phyloP scores from a whole-genome alignment of 2,113 vertebrate genomes.

The Caranx ignobilis region DNA sequence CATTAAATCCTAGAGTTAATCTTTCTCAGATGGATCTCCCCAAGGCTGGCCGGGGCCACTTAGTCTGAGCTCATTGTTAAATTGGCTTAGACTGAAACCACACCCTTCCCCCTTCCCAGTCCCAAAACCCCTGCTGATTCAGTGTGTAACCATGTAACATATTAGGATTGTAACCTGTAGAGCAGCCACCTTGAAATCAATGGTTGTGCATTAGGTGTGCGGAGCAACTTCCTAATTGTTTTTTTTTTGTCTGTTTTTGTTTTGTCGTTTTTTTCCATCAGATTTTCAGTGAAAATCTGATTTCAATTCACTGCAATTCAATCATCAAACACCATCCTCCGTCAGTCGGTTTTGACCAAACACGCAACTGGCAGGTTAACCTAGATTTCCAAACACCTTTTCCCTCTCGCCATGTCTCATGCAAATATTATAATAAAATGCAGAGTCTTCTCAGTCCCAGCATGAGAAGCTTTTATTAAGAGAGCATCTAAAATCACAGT shows the following conservation, averaged over 20 bases:
- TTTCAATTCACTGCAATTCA: conserved; percentile 60
- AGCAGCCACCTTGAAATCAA: conserved; percentile 54
- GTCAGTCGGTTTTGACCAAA: conserved; percentile 35
- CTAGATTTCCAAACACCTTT: conserved; percentile 60
- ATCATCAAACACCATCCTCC: conserved; percentile 54
- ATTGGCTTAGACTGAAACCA: conserved; percentile 79
- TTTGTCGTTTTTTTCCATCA: background rate
- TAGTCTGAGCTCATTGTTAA: conserved; percentile 80
- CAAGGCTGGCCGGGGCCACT: conserved; percentile 74
- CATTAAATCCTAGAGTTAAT: conserved; percentile 83
- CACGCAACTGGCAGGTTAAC: conserved; percentile 60
- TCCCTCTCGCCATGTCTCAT: conserved; percentile 78
- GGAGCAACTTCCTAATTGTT: conserved; percentile 35
- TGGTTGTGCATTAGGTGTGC: conserved; percentile 48
- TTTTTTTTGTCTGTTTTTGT: background rate
- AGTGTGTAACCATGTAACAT: conserved; percentile 64
- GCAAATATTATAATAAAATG: conserved; percentile 75
- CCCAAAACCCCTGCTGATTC: conserved; percentile 65
- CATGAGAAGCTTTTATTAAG: conserved; percentile 77
- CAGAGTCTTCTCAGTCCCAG: conserved; percentile 63
- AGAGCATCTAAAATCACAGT: conserved; percentile 79
- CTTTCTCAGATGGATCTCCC: conserved; percentile 82
- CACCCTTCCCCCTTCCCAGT: conserved; percentile 68
- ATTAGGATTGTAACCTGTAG: conserved; percentile 64
- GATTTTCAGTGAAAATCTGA: conserved; percentile 32